These are phyloP conservation scores for Clarias laeviceps DNA, from an alignment of 2,797 vertebrate species.

Conservation along the genomic window DNA sequence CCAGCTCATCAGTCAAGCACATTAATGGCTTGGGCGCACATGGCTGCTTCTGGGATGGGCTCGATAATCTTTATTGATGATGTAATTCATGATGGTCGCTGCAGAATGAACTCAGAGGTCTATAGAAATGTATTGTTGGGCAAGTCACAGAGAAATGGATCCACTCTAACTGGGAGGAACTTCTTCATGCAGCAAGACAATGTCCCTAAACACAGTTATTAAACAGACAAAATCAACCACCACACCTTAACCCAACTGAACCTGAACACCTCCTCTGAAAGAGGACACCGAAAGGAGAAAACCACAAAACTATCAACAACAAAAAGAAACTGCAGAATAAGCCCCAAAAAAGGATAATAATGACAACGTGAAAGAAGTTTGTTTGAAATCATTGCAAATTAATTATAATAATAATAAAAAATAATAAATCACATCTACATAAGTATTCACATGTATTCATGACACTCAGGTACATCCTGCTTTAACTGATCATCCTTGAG, in stretches of 20 bases:
- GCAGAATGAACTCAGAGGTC: not conserved
- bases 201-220: not conserved
- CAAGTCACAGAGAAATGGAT: not conserved
- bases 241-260: not conserved
- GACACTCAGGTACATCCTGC: no score
- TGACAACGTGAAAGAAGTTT: no score
- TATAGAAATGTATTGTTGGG: no score
- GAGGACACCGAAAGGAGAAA: not conserved
- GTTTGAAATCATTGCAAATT: no score
- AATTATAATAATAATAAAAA: no score
- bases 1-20: not conserved
- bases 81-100: no score
- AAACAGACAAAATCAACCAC: no score
- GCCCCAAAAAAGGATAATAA: not conserved
- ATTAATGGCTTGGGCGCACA: not conserved
- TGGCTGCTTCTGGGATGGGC: not conserved
- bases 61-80: no score
- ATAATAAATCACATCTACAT: no score
- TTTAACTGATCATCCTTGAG: no score
- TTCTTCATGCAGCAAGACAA: not conserved
- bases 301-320: not conserved
- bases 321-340: not conserved
- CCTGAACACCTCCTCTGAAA: not conserved
- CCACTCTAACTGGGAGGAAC: not conserved
- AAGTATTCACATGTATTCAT: no score